Evolutionary conservation across 2,113 vertebrate genomes (phyloP).

Genomic region (Vulpes lagopus): DNA sequence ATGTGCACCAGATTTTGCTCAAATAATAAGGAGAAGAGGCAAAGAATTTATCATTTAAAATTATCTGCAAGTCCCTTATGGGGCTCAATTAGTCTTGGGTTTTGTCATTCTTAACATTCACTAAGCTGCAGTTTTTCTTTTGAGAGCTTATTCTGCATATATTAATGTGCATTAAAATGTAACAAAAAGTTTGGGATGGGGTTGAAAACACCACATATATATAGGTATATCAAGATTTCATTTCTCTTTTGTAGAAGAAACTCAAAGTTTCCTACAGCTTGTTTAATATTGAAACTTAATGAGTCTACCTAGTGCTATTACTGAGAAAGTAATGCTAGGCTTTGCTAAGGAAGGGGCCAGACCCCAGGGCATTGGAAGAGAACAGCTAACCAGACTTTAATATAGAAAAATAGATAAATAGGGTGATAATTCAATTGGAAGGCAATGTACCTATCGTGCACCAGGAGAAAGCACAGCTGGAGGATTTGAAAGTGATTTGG

Average conservation of each 20-base stretch:
- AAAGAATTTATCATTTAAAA: constrained; percentile 74
- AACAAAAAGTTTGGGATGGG: constrained; percentile 54
- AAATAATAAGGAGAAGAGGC: constrained; percentile 58
- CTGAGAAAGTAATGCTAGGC: constrained; percentile 42
- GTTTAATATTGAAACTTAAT: constrained; percentile 79
- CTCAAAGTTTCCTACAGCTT: constrained; percentile 51
- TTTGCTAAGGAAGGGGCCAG: constrained; percentile 62
- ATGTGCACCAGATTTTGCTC: constrained; percentile 25
- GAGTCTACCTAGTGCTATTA: constrained; percentile 55
- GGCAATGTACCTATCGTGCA: constrained; percentile 81
- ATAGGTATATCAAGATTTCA: constrained; percentile 38
- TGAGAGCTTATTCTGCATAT: constrained; percentile 61
- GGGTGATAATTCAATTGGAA: constrained; percentile 85
- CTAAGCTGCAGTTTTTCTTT: constrained; percentile 43
- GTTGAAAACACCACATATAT: constrained; percentile 15
- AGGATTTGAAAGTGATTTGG: constrained; percentile 86
- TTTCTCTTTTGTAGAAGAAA: constrained; percentile 61
- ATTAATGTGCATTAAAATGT: constrained; percentile 52
- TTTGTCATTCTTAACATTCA: constrained; percentile 71
- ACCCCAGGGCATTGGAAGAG: constrained; percentile 68
- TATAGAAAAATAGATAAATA: constrained; percentile 83
- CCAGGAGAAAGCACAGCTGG: constrained; percentile 83
- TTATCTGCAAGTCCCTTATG: constrained; percentile 58
- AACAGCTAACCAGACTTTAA: constrained; percentile 81
- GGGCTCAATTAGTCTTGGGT: constrained; percentile 69